These are phyloP conservation scores for Hydrocynus forskahlii DNA, from an alignment of 2,797 vertebrate species.

Conservation along the genomic window DNA sequence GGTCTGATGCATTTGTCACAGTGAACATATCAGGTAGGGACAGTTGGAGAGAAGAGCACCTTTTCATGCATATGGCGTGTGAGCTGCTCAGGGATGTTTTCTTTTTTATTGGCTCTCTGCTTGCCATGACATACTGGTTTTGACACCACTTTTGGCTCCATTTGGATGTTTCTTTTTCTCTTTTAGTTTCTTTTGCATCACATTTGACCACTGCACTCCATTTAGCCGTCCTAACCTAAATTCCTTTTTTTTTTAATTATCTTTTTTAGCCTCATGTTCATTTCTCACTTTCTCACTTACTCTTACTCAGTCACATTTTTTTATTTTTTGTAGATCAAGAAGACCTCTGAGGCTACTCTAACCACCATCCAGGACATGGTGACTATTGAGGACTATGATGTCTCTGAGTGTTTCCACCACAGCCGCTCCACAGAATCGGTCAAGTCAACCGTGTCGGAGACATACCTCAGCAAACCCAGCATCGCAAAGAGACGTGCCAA, in stretches of 20 bases:
- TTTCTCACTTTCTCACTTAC: too few relatives aligned
- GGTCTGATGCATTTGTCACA: conserved; percentile 49
- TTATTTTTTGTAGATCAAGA: conserved; percentile 86
- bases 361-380: conserved; percentile 99
- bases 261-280: neutral
- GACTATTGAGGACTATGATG: conserved; percentile 97
- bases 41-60: conserved; percentile 52
- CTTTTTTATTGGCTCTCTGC: neutral
- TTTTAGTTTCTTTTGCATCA: neutral
- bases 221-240: too few relatives aligned
- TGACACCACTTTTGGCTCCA: neutral
- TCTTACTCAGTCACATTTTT: neutral
- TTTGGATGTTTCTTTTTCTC: neutral
- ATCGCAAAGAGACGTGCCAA: conserved; percentile 97
- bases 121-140: neutral
- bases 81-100: conserved; percentile 32
- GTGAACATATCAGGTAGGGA: conserved; percentile 26
- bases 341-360: conserved; percentile 95
- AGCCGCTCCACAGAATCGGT: conserved; percentile 97
- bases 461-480: conserved; percentile 97
- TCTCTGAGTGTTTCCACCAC: conserved; percentile 98
- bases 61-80: conserved; percentile 9
- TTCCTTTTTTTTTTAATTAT: neutral
- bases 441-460: conserved; percentile 95
- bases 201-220: neutral